Base-by-base conservation (phyloP, 1,140 invertebrate genomes). In the Paralvinella palmiformis region DNA sequence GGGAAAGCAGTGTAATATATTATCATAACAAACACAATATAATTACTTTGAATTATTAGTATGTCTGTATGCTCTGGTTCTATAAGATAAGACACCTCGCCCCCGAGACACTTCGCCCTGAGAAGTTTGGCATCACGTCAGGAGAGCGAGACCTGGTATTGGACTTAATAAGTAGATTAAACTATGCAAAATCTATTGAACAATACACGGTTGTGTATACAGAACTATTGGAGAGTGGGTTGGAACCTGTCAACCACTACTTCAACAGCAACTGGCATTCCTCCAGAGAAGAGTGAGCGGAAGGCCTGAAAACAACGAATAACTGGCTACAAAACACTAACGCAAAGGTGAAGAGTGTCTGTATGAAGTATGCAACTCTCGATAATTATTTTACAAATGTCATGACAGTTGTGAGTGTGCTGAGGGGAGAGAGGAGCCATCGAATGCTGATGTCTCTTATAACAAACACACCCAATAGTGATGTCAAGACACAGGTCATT, bases 231-330 rank as follows among this genome's bases (percentile, higher is more conserved):
- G 45, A 48, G 15, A 22, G 45, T 15, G 45, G 45, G n/a, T 48
- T 48, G 45, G 45, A 15, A 24, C n/a, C 45, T 22, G 45, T 48
- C n/a, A 3, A 22, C 45, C 20, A 3, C 45, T 15, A 48, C 45
- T 48, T 48, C 45, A 48, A 48, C 45, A 15, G 27, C 45, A 48
- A 48, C 45, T 48, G 45, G 45, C n/a, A 41, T n/a, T 13, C 37
- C 10, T 41, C n/a, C n/a, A 10, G 45, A 48, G 27, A 48, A 24
- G 45, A n/a, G n/a, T 22, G 45, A 15, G 5, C 45, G 20, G 20
- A n/a, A 22, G n/a, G 15, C 45, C 27, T 22, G 45, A 24, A 48
- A 15, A 4, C 45, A 3, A 48, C 45, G 15, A 48, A 4, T 24
- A 48, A 48, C 45, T 24, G 45, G 3, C 15, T 48, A 3, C n/a